phyloP scores from a whole-genome alignment of 2,797 vertebrate species.

The Trichosurus vulpecula region DNA sequence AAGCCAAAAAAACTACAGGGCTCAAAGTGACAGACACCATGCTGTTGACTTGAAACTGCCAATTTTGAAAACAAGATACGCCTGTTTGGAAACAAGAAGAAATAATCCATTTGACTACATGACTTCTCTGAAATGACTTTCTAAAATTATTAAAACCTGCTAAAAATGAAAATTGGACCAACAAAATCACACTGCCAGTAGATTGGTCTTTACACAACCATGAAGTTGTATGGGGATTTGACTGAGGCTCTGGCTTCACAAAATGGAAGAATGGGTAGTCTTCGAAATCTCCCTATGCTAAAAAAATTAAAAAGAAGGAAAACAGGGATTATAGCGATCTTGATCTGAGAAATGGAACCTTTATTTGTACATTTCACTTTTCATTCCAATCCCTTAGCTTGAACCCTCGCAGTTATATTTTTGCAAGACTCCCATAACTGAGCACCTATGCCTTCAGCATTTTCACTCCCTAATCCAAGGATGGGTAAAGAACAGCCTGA shows the following conservation, averaged over 20 bases:
- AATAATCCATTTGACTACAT: not conserved
- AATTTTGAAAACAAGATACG: not conserved
- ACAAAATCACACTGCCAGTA: not conserved
- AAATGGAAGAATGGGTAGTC: not conserved
- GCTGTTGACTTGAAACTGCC: not conserved
- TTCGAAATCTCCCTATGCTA: not conserved
- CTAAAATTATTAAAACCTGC: not conserved
- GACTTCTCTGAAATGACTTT: not conserved
- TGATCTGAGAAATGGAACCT: not conserved
- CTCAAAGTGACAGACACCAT: not conserved
- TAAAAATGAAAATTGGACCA: not conserved
- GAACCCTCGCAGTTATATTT: not conserved
- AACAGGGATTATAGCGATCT: not conserved
- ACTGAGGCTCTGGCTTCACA: not conserved
- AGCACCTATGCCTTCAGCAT: not conserved
- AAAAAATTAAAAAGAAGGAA: not conserved
- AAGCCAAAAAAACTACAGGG: not conserved
- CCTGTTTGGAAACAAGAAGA: not conserved
- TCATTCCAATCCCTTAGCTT: not conserved
- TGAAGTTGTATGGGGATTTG: not conserved
- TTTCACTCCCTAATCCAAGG: not conserved
- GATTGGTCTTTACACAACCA: not conserved
- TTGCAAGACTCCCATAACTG: not conserved
- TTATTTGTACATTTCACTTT: not conserved
- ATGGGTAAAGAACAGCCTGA: not conserved